Evolutionary conservation across 2,113 vertebrate species (phyloP).

Genomic region (Centropus unirufus): DNA sequence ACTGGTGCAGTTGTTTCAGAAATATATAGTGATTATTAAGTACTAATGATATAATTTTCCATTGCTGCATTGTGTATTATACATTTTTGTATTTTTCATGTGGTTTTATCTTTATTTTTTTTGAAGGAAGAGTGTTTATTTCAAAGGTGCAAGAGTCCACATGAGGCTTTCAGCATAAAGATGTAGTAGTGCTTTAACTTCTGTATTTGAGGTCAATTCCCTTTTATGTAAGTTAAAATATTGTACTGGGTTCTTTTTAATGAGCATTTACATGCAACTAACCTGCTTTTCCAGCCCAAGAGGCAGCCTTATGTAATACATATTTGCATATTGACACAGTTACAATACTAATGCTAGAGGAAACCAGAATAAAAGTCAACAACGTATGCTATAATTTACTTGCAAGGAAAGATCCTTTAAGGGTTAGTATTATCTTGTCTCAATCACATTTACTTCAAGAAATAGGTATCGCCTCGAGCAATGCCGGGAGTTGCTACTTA

Average conservation of each 20-base stretch:
- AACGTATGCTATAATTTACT: neutral
- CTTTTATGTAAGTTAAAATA: slow-evolving; percentile 45
- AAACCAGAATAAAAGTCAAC: slow-evolving; percentile 16
- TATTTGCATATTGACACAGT: slow-evolving; percentile 68
- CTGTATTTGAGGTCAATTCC: neutral
- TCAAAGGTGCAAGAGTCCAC: neutral
- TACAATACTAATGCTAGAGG: slow-evolving; percentile 9
- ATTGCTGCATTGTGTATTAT: neutral
- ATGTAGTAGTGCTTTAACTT: neutral
- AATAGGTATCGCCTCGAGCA: neutral
- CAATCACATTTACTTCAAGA: neutral
- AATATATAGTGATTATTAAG: neutral
- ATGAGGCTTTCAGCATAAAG: slow-evolving; percentile 4
- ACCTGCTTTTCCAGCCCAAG: slow-evolving; percentile 29
- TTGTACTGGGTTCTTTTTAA: slow-evolving; percentile 18
- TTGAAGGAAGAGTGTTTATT: slow-evolving; percentile 1
- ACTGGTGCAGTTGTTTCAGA: neutral
- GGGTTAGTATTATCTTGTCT: neutral
- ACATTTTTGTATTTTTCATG: slow-evolving; percentile 35
- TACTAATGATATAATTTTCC: slow-evolving; percentile 10
- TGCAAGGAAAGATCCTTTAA: neutral
- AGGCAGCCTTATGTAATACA: slow-evolving; percentile 33
- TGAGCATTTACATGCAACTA: slow-evolving; percentile 56
- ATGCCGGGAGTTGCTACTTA: neutral
- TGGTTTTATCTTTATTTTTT: neutral